Conservation (phyloP, 2,797 vertebrate species). For the Anolis apletophallus region DNA sequence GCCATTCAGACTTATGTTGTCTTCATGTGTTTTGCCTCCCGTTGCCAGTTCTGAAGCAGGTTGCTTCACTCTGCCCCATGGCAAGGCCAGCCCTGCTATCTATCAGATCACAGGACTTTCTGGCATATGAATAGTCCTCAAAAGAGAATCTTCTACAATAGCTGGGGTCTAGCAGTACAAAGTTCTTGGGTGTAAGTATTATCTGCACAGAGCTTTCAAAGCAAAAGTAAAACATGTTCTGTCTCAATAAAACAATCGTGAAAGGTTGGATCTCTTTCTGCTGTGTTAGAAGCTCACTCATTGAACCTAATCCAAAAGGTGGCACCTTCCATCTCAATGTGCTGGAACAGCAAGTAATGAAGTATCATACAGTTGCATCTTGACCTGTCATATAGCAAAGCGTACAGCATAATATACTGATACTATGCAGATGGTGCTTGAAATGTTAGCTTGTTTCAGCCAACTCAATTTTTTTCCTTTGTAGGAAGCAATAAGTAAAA, state of each 20-base stretch:
- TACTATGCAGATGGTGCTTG: slow-evolving; percentile 29
- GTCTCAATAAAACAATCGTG: slow-evolving; percentile 57
- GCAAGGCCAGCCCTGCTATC: not conserved
- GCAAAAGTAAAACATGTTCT: slow-evolving; percentile 45
- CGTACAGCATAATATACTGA: slow-evolving; percentile 24
- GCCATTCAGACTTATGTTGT: not conserved
- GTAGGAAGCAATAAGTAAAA: slow-evolving; percentile 14
- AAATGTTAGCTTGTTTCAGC: slow-evolving; percentile 26
- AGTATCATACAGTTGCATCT: slow-evolving; percentile 49
- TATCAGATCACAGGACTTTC: not conserved
- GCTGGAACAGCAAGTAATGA: slow-evolving; percentile 62
- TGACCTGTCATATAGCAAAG: slow-evolving; percentile 43
- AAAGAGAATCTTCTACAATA: slow-evolving; percentile 37
- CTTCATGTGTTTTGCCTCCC: not conserved
- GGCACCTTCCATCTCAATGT: slow-evolving; percentile 52
- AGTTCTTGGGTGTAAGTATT: slow-evolving; percentile 48
- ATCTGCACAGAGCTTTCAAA: slow-evolving; percentile 26
- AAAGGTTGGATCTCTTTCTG: slow-evolving; percentile 59
- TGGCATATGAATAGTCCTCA: slow-evolving; percentile 43
- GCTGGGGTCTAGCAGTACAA: slow-evolving; percentile 53
- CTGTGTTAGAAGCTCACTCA: slow-evolving; percentile 60
- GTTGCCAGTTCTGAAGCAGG: not conserved
- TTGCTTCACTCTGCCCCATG: not conserved
- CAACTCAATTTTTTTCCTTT: not conserved
- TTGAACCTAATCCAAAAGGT: slow-evolving; percentile 51